Evolutionary conservation across 2,797 vertebrate species (phyloP), one percentile per base, ranked within the genome.

Genomic region (Rhinophrynus dorsalis): DNA sequence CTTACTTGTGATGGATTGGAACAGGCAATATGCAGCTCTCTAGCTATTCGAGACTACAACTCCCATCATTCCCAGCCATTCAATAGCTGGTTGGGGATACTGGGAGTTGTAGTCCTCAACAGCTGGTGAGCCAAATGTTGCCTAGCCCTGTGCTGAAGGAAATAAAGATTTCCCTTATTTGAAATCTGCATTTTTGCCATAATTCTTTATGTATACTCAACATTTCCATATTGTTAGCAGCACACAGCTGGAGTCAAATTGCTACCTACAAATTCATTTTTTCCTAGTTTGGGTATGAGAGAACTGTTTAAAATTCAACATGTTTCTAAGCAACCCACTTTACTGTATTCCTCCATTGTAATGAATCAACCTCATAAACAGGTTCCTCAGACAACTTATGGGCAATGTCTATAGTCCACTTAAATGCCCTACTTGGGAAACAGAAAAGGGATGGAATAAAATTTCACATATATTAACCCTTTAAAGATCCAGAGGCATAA

Each of bases 281-380:
- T 63, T 71, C 50, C 42, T 57, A 33, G 30, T 32, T 66, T 52
- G 55, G 55, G 33, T 40, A 65, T 44, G 26, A 10, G 44, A 33
- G 61, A 45, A 73, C 69, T 65, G 54, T 65, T 70, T 73, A 59
- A 65, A 65, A 66, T 73, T 59, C 69, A 47, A 18, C 52, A 72
- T 72, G 69, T 73, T 73, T 59, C 61, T 64, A 73, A 66, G 69
- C 61, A 73, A 73, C 69, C 44, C 69, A 51, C 48, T 42, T 73
- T 73, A 65, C 54, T 44, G 69, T 35, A 59, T 72, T 50, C 61
- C 58, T 40, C 61, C 33, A 48, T 13, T 42, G 32, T 35, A 66
- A 73, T 66, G 61, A 73, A 73, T 66, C 57, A 40, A 42, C 55
- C 50, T 26, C 51, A 57, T 64, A 57, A 72, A 72, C 40, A 64